Conservation (phyloP, 2,797 vertebrate species). For the Lerista edwardsae region DNA sequence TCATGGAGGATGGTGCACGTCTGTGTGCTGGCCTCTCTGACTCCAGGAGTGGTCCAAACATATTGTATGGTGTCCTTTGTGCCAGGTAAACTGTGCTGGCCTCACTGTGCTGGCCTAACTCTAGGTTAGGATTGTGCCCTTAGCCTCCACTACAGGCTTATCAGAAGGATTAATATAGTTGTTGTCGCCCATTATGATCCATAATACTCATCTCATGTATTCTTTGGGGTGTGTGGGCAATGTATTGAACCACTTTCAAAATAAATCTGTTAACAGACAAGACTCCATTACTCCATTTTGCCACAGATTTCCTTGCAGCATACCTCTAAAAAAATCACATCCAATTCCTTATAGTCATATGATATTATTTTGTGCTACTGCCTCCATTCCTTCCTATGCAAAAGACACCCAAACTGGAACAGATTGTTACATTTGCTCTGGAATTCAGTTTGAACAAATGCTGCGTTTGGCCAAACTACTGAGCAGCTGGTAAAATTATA, state of each 20-base stretch:
- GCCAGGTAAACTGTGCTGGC: too few relatives aligned
- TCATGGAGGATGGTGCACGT: too few relatives aligned
- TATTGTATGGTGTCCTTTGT: too few relatives aligned
- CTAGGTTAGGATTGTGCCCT: too few relatives aligned
- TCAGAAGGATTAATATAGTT: too few relatives aligned
- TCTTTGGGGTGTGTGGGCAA: too few relatives aligned
- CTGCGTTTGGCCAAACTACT: not conserved
- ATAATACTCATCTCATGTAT: too few relatives aligned
- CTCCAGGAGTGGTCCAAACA: too few relatives aligned
- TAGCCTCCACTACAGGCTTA: too few relatives aligned
- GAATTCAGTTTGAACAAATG: not conserved
- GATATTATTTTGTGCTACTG: not conserved
- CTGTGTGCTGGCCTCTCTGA: too few relatives aligned
- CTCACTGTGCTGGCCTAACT: too few relatives aligned
- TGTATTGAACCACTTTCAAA: not conserved
- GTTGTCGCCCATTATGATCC: too few relatives aligned
- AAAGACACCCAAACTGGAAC: not conserved
- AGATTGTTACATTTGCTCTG: not conserved
- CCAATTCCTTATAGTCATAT: not conserved
- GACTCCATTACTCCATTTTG: not conserved
- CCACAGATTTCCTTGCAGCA: not conserved
- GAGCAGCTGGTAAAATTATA: not conserved
- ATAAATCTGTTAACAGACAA: not conserved
- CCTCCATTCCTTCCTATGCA: not conserved
- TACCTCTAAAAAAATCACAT: not conserved